Evolutionary conservation across 2,888 invertebrate species (phyloP).

Genomic region (Xylocampa areola): DNA sequence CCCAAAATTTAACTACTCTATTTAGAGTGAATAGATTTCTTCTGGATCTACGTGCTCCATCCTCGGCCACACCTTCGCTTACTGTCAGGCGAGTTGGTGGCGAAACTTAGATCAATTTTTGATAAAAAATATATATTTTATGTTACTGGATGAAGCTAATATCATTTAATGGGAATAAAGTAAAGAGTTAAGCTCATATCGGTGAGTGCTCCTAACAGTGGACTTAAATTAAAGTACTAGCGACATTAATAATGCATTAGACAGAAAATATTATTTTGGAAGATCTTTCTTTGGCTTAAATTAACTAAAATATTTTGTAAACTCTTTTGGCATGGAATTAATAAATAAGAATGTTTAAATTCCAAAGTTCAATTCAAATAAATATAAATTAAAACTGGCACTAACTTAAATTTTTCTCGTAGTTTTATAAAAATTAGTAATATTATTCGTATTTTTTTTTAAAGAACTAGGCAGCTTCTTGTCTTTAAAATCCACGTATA

Average conservation of each 20-base stretch:
- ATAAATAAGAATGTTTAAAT: neutral
- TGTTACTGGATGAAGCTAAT: neutral
- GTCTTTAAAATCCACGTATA: conserved; percentile 1
- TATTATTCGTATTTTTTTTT: too few relatives aligned
- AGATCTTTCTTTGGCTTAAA: neutral
- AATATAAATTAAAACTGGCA: neutral
- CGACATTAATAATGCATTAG: conserved; percentile 16
- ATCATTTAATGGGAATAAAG: conserved; percentile 6
- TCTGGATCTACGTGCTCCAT: too few relatives aligned
- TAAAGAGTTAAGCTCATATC: conserved; percentile 15
- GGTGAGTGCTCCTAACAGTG: conserved; percentile 3
- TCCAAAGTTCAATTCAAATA: neutral
- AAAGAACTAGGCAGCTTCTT: too few relatives aligned
- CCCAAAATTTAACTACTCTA: too few relatives aligned
- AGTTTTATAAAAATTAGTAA: too few relatives aligned
- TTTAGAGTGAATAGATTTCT: too few relatives aligned
- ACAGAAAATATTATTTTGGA: neutral
- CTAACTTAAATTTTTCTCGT: neutral
- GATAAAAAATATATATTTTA: too few relatives aligned
- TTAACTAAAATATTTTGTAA: neutral
- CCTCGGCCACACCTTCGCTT: too few relatives aligned
- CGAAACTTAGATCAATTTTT: too few relatives aligned
- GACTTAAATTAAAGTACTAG: conserved; percentile 14
- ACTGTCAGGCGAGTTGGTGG: too few relatives aligned
- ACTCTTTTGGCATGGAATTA: neutral